These are phyloP conservation scores for Arenaria interpres DNA, from an alignment of 2,113 vertebrate species.

Conservation along the genomic window DNA sequence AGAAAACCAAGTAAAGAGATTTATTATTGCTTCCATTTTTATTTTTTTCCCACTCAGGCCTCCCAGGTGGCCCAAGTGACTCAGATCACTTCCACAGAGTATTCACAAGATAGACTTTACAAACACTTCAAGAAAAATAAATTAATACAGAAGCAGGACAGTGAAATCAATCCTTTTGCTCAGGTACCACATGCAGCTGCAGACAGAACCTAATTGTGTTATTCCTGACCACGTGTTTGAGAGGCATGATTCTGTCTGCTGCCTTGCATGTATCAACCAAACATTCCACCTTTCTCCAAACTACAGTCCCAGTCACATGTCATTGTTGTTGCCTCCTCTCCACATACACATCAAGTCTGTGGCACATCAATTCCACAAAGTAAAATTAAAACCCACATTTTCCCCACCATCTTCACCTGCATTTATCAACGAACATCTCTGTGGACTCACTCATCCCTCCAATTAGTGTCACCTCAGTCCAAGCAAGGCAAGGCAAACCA, in stretches of 20 bases:
- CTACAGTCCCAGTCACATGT: neutral
- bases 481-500: neutral
- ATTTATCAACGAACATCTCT: neutral
- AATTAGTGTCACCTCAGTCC: neutral
- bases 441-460: neutral
- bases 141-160: neutral
- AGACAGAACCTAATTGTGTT: neutral
- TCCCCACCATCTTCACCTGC: neutral
- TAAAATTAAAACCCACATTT: neutral
- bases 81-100: neutral
- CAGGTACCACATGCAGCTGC: neutral
- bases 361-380: neutral
- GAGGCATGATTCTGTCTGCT: neutral
- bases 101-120: neutral
- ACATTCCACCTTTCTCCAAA: neutral
- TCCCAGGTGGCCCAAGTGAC: neutral
- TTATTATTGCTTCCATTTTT: neutral
- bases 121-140: neutral
- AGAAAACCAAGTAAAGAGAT: neutral
- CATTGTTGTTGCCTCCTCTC: neutral
- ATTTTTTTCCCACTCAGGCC: neutral
- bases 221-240: fast-evolving
- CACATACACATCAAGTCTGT: fast-evolving
- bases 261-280: neutral
- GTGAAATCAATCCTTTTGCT: neutral